Evolutionary conservation across 2,113 vertebrate species (phyloP), one percentile per base, ranked within the genome.

Genomic region (Coreoperca whiteheadi): DNA sequence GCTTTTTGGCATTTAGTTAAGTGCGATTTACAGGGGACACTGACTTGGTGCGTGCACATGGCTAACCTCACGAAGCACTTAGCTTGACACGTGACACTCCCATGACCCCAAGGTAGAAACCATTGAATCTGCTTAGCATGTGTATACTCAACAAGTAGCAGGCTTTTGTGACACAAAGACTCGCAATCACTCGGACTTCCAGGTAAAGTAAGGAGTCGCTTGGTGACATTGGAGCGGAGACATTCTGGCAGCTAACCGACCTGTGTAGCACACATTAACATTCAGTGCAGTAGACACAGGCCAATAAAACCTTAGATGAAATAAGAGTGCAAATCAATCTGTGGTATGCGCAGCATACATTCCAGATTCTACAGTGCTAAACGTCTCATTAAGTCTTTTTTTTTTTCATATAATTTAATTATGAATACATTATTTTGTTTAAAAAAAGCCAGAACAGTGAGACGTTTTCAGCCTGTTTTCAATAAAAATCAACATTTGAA

Each of bases 41-140:
- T 61, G 83, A 82, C 68, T 79, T 2, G 43, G 43, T 83, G 75
- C 71, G 65, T 82, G 84, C 86, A 74, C 82, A 91, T 80, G 84
- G 84, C 80, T 84, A 87, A 91, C 83, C 85, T 83, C 85, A 89
- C 85, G 89, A 92, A 92, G 87, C 88, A 85, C 84, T 90, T 86
- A 76, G 89, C 65, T 86, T 91, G 88, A 90, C 84, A 78, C 79
- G 37, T 87, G 88, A 87, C 89, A 86, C 77, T 76, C 34, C 73
- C n/a, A 34, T 86, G 89, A 90, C 86, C 82, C 61, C 82, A 2
- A 72, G 71, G 61, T 83, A 76, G 39, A 74, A 87, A 8, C 11
- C 53, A 30, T 18, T 14, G 32, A 41, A 34, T 75, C 72, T 43
- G 63, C 53, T 41, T n/a, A 48, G 51, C 32, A 59, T 39, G 69